Evolutionary conservation across 30 jellyfish, hydroid and myxozoan genomes (phyloP).

Genomic region (Rhopilema esculentum): DNA sequence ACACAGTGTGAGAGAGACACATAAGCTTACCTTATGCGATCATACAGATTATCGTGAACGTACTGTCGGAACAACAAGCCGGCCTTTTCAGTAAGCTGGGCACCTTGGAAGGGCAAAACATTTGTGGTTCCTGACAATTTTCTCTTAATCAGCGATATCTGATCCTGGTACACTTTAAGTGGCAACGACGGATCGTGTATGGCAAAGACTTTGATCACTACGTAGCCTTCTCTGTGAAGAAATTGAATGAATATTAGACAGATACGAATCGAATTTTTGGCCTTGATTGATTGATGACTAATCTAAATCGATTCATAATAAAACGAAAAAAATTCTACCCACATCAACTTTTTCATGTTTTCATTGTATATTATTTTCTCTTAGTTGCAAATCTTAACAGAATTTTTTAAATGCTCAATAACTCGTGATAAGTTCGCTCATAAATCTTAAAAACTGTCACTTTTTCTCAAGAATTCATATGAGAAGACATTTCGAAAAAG

Average conservation of each 20-base stretch:
- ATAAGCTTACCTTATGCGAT: slow-evolving; percentile 79
- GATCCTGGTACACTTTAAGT: slow-evolving; percentile 77
- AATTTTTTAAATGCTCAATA: no score
- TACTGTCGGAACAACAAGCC: slow-evolving; percentile 87
- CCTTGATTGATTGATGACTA: no score
- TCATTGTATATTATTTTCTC: no score
- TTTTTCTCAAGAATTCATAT: no score
- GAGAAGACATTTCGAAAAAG: no score
- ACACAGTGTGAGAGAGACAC: no score
- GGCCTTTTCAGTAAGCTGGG: slow-evolving; percentile 88
- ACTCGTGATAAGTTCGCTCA: background rate
- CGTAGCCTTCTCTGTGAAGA: slow-evolving; percentile 84
- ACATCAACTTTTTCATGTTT: no score
- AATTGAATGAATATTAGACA: background rate
- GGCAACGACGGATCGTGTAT: slow-evolving; percentile 96
- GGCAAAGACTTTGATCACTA: slow-evolving; percentile 92
- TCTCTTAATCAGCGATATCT: slow-evolving; percentile 37
- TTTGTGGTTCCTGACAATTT: slow-evolving; percentile 56
- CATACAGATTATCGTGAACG: slow-evolving; percentile 93
- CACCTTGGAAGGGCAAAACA: slow-evolving; percentile 91
- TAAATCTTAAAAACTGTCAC: no score
- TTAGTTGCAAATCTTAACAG: no score
- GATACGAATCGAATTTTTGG: background rate
- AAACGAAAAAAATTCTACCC: no score
- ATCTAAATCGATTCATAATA: no score